phyloP scores from a whole-genome alignment of 2,113 vertebrate genomes.

The Pagrus major region DNA sequence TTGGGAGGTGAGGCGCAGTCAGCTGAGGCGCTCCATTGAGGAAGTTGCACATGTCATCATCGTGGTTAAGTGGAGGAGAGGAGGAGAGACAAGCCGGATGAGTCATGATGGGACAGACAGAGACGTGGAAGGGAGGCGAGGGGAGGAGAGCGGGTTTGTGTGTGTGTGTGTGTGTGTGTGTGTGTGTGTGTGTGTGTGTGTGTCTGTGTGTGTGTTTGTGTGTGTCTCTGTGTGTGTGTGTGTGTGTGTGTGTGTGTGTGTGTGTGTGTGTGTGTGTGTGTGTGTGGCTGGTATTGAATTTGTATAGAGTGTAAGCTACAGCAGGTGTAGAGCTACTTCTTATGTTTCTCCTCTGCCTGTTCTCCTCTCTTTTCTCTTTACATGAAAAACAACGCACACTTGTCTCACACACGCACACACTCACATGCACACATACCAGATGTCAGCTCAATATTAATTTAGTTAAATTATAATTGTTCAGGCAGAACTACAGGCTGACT shows the following conservation, averaged over 20 bases:
- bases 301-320: conserved; percentile 36
- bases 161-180: background rate
- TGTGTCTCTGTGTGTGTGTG: conserved; percentile 4
- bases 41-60: conserved; percentile 76
- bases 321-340: conserved; percentile 56
- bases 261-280: conserved; percentile 18
- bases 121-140: conserved; percentile 40
- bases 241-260: background rate
- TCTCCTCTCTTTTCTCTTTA: conserved; percentile 15
- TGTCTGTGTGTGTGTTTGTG: conserved; percentile 16
- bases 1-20: conserved; percentile 53
- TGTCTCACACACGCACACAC: background rate
- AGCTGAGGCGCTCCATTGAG: conserved; percentile 60
- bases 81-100: conserved; percentile 69
- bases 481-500: conserved; percentile 74
- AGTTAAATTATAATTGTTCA: conserved; percentile 79
- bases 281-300: conserved; percentile 24
- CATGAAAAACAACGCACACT: conserved; percentile 30
- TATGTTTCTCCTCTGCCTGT: conserved; percentile 39
- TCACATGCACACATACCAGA: conserved; percentile 54
- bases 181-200: conserved; percentile 11
- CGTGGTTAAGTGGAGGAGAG: conserved; percentile 68
- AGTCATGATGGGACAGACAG: conserved; percentile 72
- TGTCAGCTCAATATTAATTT: conserved; percentile 76
- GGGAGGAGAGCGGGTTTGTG: background rate